Conservation (phyloP, 1,140 invertebrate species). For the Heliconius eleuchia region DNA sequence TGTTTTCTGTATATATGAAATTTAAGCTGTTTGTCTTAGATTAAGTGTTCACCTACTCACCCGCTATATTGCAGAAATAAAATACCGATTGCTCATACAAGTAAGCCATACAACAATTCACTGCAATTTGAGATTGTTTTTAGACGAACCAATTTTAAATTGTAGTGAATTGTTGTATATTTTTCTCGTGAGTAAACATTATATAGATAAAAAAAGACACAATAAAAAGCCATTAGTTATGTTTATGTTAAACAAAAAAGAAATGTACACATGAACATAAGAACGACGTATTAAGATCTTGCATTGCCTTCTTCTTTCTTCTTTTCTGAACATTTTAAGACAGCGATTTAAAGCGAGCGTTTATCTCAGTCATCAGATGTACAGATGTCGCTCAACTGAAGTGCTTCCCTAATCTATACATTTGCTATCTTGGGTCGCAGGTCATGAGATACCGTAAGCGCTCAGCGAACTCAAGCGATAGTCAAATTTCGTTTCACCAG, state of each 20-base stretch:
- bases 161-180: too few species aligned
- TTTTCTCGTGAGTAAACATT: too few species aligned
- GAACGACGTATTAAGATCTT: conserved; percentile 8
- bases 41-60: too few species aligned
- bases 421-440: conserved; percentile 61
- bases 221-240: neutral
- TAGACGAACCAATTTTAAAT: too few species aligned
- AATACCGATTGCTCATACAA: too few species aligned
- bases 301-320: neutral
- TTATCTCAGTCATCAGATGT: conserved; percentile 58
- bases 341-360: conserved; percentile 29
- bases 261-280: neutral
- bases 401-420: conserved; percentile 57
- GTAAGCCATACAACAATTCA: too few species aligned
- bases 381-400: conserved; percentile 50
- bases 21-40: too few species aligned
- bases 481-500: conserved; percentile 30
- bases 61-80: too few species aligned
- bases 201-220: too few species aligned
- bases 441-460: conserved; percentile 63
- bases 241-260: neutral
- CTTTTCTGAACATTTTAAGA: conserved; percentile 22
- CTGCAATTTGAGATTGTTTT: too few species aligned
- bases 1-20: too few species aligned
- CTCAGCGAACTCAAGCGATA: conserved; percentile 36